Evolutionary conservation across 2,797 vertebrate species (phyloP).

Genomic region (Ambastaia sidthimunki): DNA sequence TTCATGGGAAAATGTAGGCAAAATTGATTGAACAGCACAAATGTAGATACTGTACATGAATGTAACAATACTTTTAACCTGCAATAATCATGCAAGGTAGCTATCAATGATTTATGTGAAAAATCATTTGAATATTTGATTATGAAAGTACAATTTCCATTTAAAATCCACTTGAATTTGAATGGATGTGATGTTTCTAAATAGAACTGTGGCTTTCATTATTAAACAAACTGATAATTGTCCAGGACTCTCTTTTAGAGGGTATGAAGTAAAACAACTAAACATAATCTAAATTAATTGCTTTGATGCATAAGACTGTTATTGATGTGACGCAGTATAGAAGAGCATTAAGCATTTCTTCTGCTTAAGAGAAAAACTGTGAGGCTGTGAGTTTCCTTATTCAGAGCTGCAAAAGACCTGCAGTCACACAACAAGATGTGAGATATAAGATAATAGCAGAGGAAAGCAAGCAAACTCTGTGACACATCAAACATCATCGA

Average conservation of each 20-base stretch:
- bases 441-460: neutral
- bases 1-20: too few species aligned
- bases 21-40: too few species aligned
- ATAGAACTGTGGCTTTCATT: neutral
- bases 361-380: constrained; percentile 9
- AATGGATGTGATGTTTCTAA: too few species aligned
- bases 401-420: constrained; percentile 14
- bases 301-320: constrained; percentile 5
- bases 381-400: neutral
- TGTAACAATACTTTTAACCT: too few species aligned
- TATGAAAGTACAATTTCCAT: neutral
- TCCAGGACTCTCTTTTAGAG: neutral
- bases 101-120: too few species aligned
- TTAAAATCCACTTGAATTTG: neutral
- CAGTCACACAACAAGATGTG: constrained; percentile 12
- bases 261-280: neutral
- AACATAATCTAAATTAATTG: neutral
- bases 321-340: neutral
- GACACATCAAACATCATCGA: neutral
- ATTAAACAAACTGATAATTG: neutral
- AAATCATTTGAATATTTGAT: too few species aligned
- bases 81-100: too few species aligned
- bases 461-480: constrained; percentile 1
- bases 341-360: neutral
- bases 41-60: too few species aligned